Percentiles rank a stretch among this genome's conserved stretches.
phyloP scores from a whole-genome alignment of 2,797 vertebrate species.

The Microctenopoma stevenorrisi region DNA sequence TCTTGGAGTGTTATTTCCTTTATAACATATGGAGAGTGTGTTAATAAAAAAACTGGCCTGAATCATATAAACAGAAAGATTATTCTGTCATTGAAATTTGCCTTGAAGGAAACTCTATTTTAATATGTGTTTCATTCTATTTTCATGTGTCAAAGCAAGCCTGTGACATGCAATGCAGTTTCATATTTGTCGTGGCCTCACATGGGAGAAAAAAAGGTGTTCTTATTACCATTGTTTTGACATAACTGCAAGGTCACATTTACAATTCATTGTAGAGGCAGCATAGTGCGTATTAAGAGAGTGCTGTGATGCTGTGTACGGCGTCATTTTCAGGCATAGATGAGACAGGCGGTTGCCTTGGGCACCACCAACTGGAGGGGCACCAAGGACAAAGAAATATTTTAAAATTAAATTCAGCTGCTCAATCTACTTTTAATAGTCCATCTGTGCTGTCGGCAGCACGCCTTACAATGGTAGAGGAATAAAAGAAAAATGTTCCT shows the following conservation, averaged over 20 bases:
- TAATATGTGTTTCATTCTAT: not conserved
- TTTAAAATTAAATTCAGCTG: not conserved
- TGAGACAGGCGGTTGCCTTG: not conserved
- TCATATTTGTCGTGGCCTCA: not conserved
- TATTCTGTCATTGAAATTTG: not conserved
- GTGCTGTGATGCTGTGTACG: slow-evolving; percentile 9
- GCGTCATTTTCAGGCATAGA: not conserved
- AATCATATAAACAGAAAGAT: not conserved
- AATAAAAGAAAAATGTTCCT: not conserved
- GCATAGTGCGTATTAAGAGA: slow-evolving; percentile 30
- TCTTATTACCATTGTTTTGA: not conserved
- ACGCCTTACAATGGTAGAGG: not conserved
- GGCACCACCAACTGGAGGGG: too few species aligned
- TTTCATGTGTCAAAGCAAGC: not conserved
- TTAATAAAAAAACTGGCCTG: not conserved
- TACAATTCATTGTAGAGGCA: slow-evolving; percentile 25
- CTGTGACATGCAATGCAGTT: not conserved
- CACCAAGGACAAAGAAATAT: too few species aligned
- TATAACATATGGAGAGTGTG: too few species aligned
- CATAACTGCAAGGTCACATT: slow-evolving; percentile 29
- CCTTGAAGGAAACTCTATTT: not conserved
- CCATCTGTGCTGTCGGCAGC: not conserved
- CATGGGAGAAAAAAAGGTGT: not conserved
- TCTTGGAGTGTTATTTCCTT: not conserved
- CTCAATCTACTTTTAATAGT: slow-evolving; percentile 1